These are phyloP conservation scores for Marronus borbonicus DNA, from an alignment of 2,888 invertebrate genomes.

Conservation along the genomic window DNA sequence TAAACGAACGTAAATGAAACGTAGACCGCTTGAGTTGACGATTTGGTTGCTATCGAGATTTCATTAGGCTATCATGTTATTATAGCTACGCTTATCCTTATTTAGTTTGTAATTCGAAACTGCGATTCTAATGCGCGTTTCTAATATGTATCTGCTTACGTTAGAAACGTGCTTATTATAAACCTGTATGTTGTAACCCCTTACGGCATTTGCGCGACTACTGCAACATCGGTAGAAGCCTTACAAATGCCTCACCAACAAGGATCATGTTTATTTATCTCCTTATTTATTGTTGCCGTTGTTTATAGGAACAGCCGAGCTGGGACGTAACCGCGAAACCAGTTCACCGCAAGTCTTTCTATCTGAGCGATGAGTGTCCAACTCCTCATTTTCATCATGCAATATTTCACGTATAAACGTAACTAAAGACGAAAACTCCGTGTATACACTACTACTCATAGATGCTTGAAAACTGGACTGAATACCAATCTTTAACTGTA, in stretches of 20 bases:
- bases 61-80: neutral
- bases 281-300: conserved; percentile 18
- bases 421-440: conserved; percentile 1
- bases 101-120: conserved; percentile 2
- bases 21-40: neutral
- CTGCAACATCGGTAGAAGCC: neutral
- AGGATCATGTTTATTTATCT: conserved; percentile 15
- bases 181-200: neutral
- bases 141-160: neutral
- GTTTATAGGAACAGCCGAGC: conserved; percentile 7
- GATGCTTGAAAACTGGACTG: too few relatives aligned
- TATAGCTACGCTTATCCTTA: neutral
- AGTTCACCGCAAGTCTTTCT: conserved; percentile 1
- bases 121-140: neutral
- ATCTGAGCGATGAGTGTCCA: neutral
- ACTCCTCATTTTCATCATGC: conserved; percentile 5
- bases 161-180: neutral
- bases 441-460: neutral
- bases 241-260: conserved; percentile 10
- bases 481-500: too few relatives aligned
- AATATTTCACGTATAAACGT: neutral
- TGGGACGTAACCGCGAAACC: neutral
- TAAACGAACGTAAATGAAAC: neutral
- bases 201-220: conserved; percentile 3
- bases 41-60: neutral